A percentile compares a stretch with the other conserved stretches of the same genome.
Evolutionary conservation across 1,140 invertebrate species (phyloP).

Genomic region (Heliconius hermathena): DNA sequence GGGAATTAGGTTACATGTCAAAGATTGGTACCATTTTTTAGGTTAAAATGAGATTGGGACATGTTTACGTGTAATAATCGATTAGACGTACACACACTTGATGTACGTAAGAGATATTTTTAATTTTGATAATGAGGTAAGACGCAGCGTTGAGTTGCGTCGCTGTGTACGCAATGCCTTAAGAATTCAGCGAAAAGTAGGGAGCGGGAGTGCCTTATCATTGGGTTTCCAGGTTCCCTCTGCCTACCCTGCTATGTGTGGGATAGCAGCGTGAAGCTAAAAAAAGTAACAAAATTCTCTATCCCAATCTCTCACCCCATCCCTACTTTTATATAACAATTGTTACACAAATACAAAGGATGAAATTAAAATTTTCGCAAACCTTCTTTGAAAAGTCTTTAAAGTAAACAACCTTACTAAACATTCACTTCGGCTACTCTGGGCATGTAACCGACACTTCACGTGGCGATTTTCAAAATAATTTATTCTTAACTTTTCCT

Average conservation of each 20-base stretch:
- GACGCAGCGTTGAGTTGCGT: too few relatives aligned
- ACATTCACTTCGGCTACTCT: constrained; percentile 3
- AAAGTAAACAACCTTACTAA: not conserved
- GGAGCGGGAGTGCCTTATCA: too few relatives aligned
- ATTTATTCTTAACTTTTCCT: not conserved
- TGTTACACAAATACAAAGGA: constrained; percentile 5
- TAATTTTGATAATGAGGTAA: too few relatives aligned
- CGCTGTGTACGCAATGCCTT: too few relatives aligned
- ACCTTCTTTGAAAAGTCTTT: not conserved
- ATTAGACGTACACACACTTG: too few relatives aligned
- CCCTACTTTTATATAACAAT: constrained; percentile 33
- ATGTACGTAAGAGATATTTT: too few relatives aligned
- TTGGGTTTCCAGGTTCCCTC: too few relatives aligned
- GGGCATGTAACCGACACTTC: constrained; percentile 6
- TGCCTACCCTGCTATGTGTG: too few relatives aligned
- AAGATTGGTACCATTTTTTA: not conserved
- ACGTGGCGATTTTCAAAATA: constrained; percentile 9
- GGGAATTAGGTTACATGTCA: constrained; percentile 23
- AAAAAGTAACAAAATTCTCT: not conserved
- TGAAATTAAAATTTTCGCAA: constrained; percentile 12
- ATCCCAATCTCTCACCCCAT: not conserved
- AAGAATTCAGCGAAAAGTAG: too few relatives aligned
- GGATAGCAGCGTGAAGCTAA: not conserved
- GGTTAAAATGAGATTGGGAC: not conserved
- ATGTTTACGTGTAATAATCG: not conserved